phyloP scores from a whole-genome alignment of 2,113 vertebrate species.

The Neopipo cinnamomea region DNA sequence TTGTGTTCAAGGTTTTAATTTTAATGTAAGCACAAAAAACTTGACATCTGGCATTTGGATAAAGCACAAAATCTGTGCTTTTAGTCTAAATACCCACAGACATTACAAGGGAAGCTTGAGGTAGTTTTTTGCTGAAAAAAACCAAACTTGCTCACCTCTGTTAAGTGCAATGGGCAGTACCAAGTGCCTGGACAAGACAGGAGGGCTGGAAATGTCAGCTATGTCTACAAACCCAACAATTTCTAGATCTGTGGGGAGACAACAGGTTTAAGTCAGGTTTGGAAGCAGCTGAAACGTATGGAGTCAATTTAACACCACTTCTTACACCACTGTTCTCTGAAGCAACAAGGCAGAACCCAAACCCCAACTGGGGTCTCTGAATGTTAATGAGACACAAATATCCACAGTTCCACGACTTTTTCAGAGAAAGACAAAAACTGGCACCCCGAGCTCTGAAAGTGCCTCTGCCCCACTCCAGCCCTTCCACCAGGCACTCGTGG shows the following conservation, averaged over 20 bases:
- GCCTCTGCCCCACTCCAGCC: neutral
- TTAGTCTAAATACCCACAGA: neutral
- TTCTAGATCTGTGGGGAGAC: conserved; percentile 85
- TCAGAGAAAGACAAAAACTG: neutral
- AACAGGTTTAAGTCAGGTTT: neutral
- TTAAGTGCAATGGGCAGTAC: conserved; percentile 94
- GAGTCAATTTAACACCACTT: neutral
- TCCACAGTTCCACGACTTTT: neutral
- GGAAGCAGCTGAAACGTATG: neutral
- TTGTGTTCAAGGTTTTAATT: neutral
- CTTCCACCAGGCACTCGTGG: neutral
- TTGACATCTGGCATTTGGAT: neutral
- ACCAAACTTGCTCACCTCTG: conserved; percentile 83
- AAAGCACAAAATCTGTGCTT: neutral
- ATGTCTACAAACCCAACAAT: conserved; percentile 98
- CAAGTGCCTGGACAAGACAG: conserved; percentile 93
- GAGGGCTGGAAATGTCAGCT: conserved; percentile 95
- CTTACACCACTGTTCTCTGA: neutral
- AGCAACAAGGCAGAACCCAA: neutral
- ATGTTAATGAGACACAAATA: neutral
- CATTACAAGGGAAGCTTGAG: neutral
- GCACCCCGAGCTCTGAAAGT: neutral
- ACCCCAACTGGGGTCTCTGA: neutral
- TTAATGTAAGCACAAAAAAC: neutral
- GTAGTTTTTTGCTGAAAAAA: neutral